Conservation (phyloP, 1,140 invertebrate species). For the Sesamia nonagrioides region DNA sequence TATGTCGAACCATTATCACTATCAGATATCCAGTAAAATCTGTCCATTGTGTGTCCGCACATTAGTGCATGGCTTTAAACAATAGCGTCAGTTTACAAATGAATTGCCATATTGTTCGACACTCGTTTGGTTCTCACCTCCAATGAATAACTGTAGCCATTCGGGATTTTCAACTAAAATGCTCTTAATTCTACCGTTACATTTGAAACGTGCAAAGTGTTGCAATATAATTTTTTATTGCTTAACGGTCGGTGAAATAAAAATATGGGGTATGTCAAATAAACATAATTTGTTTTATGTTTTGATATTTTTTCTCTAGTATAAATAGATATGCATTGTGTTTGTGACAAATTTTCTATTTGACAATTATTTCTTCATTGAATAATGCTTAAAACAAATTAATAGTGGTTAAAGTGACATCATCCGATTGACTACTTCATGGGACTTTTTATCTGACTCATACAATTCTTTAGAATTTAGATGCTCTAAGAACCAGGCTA, state of each 20-base stretch:
- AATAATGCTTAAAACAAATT: no score
- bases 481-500: no score
- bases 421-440: no score
- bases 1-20: conserved; percentile 22
- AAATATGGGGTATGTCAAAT: not conserved
- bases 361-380: no score
- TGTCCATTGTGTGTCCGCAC: conserved; percentile 20
- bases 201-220: conserved; percentile 9
- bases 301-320: not conserved
- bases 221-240: conserved; percentile 23
- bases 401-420: no score
- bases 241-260: not conserved
- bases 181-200: conserved; percentile 15
- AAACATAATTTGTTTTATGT: not conserved
- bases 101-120: conserved; percentile 35
- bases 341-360: no score
- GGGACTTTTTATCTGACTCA: no score
- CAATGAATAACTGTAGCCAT: conserved; percentile 16
- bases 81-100: conserved; percentile 38
- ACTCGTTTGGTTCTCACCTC: not conserved
- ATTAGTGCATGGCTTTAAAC: conserved; percentile 15
- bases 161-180: conserved; percentile 27
- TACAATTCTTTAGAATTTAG: no score
- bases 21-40: conserved; percentile 32
- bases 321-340: no score